Evolutionary conservation across 2,888 invertebrate genomes (phyloP), one percentile per base, ranked within the genome.

Genomic region (Cryptocephalus primarius): DNA sequence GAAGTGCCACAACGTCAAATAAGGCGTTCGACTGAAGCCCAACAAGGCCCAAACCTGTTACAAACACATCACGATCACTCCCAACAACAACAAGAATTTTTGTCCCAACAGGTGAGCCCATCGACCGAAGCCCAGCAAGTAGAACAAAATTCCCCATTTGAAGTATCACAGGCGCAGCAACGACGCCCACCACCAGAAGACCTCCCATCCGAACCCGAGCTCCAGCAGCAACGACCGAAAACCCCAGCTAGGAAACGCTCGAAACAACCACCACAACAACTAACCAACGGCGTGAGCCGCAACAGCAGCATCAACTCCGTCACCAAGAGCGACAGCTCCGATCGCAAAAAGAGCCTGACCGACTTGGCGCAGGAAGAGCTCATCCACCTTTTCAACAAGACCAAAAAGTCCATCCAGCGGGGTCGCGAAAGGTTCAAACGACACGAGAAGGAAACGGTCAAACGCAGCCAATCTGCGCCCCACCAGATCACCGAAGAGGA

Each of bases 401-500:
- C 69, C 0, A 70, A 68, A 52, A 63, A 62, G 44, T 61, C 61
- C 12, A 50, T 68, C 9, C 54, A 56, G 9, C 53, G 55, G 40
- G 62, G 65, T 8, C 52, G 60, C 10, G 59, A 60, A 8, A 53
- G 57, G 39, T 58, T 61, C 33, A 58, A 57, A 43, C 64, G 60
- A 47, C 49, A 55, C 11, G 59, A 60, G 10, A 64, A 64, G 46
- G 65, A 64, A 42, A 51, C 55, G 10, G 60, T 67, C 1, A 75
- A 78, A 46, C 67, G 80, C 47, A 79, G 79, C 32, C 76, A 76
- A 59, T 79, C 79, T 2, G 73, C 75, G 10, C 75, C 77, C 33
- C 52, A 72, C 70, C 57, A 76, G 70, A 31, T 77, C 70, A 65
- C 76, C 67, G 50, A 78, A 74, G 71, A 76, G 70, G 77, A 78